Percentiles rank a stretch among this genome's conserved stretches.
phyloP scores from a whole-genome alignment of 1,140 invertebrate species.

The Antheraea pernyi region DNA sequence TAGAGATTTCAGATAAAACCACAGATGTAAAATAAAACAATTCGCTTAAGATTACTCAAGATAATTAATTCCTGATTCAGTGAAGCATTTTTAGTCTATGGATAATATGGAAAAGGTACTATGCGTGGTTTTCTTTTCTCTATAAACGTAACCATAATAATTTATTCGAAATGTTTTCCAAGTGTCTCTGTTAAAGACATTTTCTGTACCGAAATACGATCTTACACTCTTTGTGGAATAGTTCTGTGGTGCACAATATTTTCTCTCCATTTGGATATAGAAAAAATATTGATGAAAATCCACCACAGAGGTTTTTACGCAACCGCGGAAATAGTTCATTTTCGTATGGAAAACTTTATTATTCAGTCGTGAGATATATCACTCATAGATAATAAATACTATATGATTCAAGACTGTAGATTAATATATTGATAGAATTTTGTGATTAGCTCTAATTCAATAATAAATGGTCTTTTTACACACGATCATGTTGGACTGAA shows the following conservation, averaged over 20 bases:
- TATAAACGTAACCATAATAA: not conserved
- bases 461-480: not conserved
- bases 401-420: slow-evolving; percentile 1
- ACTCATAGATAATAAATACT: slow-evolving; percentile 6
- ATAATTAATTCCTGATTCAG: no score
- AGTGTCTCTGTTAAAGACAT: not conserved
- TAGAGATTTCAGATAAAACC: no score
- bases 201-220: not conserved
- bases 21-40: no score
- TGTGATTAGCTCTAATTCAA: not conserved
- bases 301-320: no score
- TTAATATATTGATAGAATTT: slow-evolving; percentile 8
- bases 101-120: no score
- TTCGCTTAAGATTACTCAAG: no score
- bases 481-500: not conserved
- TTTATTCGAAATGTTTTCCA: not conserved
- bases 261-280: no score
- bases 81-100: no score
- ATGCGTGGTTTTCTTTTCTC: no score
- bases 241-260: no score
- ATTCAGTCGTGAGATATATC: slow-evolving; percentile 10
- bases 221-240: not conserved
- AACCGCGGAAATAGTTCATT: slow-evolving; percentile 1
- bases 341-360: slow-evolving; percentile 6
- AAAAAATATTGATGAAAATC: no score